Evolutionary conservation across 2,113 vertebrate species (phyloP), one percentile per base, ranked within the genome.

Genomic region (Pampusana beccarii): DNA sequence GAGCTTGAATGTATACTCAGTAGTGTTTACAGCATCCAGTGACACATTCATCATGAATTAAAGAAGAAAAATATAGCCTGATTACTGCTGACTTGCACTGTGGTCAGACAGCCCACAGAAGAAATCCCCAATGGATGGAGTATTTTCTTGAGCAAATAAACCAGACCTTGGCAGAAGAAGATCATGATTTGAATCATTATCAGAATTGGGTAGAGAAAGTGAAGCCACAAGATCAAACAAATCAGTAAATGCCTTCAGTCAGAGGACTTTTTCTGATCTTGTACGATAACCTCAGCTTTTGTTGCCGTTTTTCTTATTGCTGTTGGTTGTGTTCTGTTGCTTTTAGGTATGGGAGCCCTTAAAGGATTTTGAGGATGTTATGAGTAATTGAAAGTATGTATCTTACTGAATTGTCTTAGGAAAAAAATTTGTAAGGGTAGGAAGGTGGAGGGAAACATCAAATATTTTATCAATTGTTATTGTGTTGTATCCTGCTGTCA

Each of bases 11-110:
- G 97, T 98, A 98, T 98, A 96, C 94, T 97, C 94, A 88, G 83
- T 96, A 97, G 97, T 98, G 98, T 98, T 98, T 98, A 98, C 98
- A 98, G 97, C 95, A 96, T 95, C 94, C 93, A 97, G 62, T 96
- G 94, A 97, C 96, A 96, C 91, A 93, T 97, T 97, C 75, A 78
- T 97, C 86, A 80, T 81, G 38, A 96, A 89, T 86, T 93, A 88
- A 94, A 44, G 79, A 92, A 86, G 62, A 90, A 96, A 93, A 96
- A 89, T 92, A 85, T 40, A 58, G 26, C 64, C 88, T 93, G 86
- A 57, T 94, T 84, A 61, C 73, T 95, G 81, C 91, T 79, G 80
- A 86, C 95, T 93, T 95, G 70, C 79, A 38, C 69, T 71, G 60
- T 65, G 1, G 65, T 92, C 87, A 86, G 82, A 94, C 87, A 92